Percentiles rank a stretch among this genome's conserved stretches.
Conservation (phyloP, 2,888 invertebrate genomes). For the Folsomia manolachei region DNA sequence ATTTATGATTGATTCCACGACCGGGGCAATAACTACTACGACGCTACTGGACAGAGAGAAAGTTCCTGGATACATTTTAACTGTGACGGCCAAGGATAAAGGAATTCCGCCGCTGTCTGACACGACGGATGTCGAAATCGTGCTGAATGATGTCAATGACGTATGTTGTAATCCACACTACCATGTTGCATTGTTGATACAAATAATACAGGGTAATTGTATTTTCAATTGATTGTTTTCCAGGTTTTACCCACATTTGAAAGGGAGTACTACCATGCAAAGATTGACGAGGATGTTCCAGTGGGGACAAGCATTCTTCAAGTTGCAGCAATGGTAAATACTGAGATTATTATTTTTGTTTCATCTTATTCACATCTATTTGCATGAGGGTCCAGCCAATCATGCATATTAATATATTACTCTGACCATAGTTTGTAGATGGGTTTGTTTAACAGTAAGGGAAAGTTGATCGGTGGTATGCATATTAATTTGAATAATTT, state of each 20-base stretch:
- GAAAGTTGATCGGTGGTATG: no score
- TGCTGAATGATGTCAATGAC: conserved; percentile 90
- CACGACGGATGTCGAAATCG: conserved; percentile 92
- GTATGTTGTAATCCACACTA: no score
- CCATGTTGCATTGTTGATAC: no score
- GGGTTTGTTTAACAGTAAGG: no score
- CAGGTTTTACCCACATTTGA: conserved; percentile 45
- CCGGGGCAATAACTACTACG: conserved; percentile 75
- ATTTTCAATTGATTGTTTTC: no score
- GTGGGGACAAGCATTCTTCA: conserved; percentile 57
- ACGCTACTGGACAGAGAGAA: conserved; percentile 76
- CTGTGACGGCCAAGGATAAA: conserved; percentile 56
- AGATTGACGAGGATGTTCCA: conserved; percentile 58
- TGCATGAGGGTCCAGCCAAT: no score
- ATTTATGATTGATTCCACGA: conserved; percentile 86
- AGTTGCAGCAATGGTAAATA: conserved; percentile 50
- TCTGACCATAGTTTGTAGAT: no score
- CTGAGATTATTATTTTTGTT: no score
- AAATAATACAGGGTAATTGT: no score
- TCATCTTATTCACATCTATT: no score
- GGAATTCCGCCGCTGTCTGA: conserved; percentile 87
- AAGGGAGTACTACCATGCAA: conserved; percentile 54
- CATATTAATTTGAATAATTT: no score
- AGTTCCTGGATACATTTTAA: conserved; percentile 72
- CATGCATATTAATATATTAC: no score